phyloP scores from a whole-genome alignment of 2,113 vertebrate genomes.

The Gymnogyps californianus region DNA sequence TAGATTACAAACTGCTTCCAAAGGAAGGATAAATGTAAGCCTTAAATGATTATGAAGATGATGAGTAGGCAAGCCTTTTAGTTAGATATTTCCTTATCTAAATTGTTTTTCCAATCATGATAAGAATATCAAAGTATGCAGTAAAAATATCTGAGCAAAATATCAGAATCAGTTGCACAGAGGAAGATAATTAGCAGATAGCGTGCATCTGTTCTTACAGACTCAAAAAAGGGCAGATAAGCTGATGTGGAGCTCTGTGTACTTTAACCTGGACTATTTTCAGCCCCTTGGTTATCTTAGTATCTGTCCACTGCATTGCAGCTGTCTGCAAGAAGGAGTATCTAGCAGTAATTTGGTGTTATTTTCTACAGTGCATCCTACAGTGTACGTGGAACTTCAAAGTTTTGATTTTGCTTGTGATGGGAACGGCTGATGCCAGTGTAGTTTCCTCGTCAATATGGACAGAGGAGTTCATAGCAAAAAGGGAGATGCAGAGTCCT shows the following conservation, averaged over 20 bases:
- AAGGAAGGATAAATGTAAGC: conserved; percentile 45
- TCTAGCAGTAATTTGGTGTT: neutral
- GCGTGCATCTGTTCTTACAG: conserved; percentile 11
- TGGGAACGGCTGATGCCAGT: neutral
- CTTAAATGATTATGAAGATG: conserved; percentile 49
- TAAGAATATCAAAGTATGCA: conserved; percentile 58
- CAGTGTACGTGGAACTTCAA: accelerated
- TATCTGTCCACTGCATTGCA: conserved; percentile 25
- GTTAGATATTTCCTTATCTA: conserved; percentile 51
- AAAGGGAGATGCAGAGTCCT: neutral
- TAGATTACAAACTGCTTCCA: conserved; percentile 29
- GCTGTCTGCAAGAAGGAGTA: neutral
- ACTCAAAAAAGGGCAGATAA: conserved; percentile 14
- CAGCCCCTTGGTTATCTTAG: neutral
- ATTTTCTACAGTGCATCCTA: neutral
- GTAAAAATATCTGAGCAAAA: conserved; percentile 53
- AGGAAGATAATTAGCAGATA: conserved; percentile 53
- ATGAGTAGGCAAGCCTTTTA: conserved; percentile 42
- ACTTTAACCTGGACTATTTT: conserved; percentile 52
- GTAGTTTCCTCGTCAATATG: neutral
- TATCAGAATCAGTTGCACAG: neutral
- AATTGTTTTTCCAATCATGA: conserved; percentile 43
- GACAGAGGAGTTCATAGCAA: neutral
- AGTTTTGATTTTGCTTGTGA: neutral
- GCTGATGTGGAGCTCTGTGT: conserved; percentile 5